These are phyloP conservation scores for Neocloeon triangulifer DNA, from an alignment of 1,140 invertebrate species.

Conservation along the genomic window DNA sequence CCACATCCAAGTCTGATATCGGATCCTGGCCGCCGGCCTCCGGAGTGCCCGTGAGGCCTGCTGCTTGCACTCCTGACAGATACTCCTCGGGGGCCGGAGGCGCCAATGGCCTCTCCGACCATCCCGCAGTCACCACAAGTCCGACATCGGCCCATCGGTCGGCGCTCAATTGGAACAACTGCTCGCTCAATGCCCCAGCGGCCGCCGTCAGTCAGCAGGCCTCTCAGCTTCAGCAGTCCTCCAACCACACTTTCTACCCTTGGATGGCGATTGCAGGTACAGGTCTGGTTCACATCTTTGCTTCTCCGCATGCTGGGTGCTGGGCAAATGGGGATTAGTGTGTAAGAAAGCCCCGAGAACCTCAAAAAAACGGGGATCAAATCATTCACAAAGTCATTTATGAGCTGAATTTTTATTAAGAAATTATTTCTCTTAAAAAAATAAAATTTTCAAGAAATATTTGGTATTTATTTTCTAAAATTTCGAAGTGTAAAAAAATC, in stretches of 20 bases:
- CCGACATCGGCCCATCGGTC: conserved; percentile 27
- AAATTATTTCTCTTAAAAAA: no score
- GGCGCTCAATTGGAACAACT: conserved; percentile 62
- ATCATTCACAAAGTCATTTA: no score
- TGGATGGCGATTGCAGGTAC: conserved; percentile 97
- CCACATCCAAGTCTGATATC: no score
- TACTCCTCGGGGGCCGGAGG: conserved; percentile 40
- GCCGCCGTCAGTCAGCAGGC: conserved; percentile 39
- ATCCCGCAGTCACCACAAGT: conserved; percentile 28
- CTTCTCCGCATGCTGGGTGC: not conserved
- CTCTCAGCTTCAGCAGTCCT: conserved; percentile 57
- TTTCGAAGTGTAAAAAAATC: no score
- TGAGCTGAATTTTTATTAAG: no score
- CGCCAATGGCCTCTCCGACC: conserved; percentile 12
- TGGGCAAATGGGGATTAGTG: no score
- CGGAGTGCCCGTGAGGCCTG: conserved; percentile 40
- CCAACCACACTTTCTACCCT: conserved; percentile 84
- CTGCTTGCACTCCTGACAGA: conserved; percentile 66
- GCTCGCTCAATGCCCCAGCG: conserved; percentile 43
- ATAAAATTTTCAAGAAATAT: no score
- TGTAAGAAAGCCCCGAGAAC: no score
- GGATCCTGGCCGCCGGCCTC: no score
- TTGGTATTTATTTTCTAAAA: no score
- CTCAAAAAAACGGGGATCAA: no score
- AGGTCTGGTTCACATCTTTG: conserved; percentile 17